phyloP scores from a whole-genome alignment of 1,140 invertebrate genomes.

The Euwallacea similis region DNA sequence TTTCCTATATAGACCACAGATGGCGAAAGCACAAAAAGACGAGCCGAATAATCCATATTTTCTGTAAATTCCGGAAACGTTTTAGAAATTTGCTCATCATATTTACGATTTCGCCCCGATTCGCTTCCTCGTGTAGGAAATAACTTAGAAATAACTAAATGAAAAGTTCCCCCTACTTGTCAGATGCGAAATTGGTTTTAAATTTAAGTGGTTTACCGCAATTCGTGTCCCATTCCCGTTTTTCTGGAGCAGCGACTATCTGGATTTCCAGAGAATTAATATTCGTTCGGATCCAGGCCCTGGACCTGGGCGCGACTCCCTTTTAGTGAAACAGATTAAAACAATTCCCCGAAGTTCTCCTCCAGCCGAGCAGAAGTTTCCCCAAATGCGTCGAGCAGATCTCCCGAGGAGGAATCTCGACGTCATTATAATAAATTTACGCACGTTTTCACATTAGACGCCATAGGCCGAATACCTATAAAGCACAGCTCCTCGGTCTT shows the following conservation, averaged over 20 bases:
- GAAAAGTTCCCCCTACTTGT: conserved; percentile 26
- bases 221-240: conserved; percentile 2
- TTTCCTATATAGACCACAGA: too few species aligned
- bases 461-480: conserved; percentile 29
- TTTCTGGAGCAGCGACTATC: not conserved
- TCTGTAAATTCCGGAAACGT: conserved; percentile 20
- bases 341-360: conserved; percentile 7
- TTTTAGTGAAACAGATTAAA: conserved; percentile 14
- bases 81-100: conserved; percentile 22
- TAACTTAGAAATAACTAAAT: conserved; percentile 30
- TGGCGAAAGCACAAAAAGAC: not conserved
- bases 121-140: conserved; percentile 21
- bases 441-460: conserved; percentile 28
- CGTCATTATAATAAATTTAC: conserved; percentile 30
- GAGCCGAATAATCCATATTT: not conserved
- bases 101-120: conserved; percentile 26
- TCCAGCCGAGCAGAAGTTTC: not conserved
- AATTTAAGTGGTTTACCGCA: conserved; percentile 28
- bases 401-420: conserved; percentile 14
- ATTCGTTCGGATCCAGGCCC: not conserved
- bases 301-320: not conserved
- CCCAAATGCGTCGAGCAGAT: conserved; percentile 8
- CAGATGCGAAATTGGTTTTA: conserved; percentile 31
- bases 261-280: not conserved
- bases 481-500: conserved; percentile 28